Evolutionary conservation across 1,140 invertebrate species (phyloP), one percentile per base, ranked within the genome.

Genomic region (Polypedilum pembai): DNA sequence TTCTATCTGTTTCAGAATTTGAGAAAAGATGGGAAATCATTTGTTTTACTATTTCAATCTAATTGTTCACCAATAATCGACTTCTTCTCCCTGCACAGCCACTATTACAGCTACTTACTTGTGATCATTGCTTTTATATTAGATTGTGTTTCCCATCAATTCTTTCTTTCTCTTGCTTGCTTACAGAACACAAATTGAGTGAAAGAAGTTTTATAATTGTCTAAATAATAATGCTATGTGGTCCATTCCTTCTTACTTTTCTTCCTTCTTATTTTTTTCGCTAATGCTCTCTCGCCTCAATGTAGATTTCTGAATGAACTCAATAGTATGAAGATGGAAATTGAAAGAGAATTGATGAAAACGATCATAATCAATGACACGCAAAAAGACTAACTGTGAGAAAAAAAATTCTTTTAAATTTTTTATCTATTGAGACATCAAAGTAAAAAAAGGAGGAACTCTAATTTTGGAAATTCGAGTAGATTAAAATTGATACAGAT

Each of bases 341-440:
- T 56, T 56, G 45, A 56, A 56, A 56, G 12, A 56, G 12, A 56
- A 56, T 56, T 56, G 12, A 56, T n/a, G 7, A 66, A 69, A 69
- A 69, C 17, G 65, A 69, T 69, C 65, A 21, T 69, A 69, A 69
- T 69, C 65, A 69, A 69, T 69, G 65, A 69, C 65, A 69, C 65
- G 17, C 65, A 69, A 69, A 69, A 69, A 21, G 24, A 33, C 5
- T 69, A 7, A 69, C 20, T 69, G 8, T 69, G 65, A 69, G 65
- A 69, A 45, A 15, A 56, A 56, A 56, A 3, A 45, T 45, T 45
- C 41, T 10, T 45, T n/a, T n/a, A n/a, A n/a, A n/a, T n/a, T 33
- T 33, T 33, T 33, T 33, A 33, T 33, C 24, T 33, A 33, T 33
- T 33, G 24, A 33, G 24, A 33, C 24, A 33, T 33, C 5, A 33